phyloP scores from a whole-genome alignment of 2,888 invertebrate species.

The Dryococelus australis region DNA sequence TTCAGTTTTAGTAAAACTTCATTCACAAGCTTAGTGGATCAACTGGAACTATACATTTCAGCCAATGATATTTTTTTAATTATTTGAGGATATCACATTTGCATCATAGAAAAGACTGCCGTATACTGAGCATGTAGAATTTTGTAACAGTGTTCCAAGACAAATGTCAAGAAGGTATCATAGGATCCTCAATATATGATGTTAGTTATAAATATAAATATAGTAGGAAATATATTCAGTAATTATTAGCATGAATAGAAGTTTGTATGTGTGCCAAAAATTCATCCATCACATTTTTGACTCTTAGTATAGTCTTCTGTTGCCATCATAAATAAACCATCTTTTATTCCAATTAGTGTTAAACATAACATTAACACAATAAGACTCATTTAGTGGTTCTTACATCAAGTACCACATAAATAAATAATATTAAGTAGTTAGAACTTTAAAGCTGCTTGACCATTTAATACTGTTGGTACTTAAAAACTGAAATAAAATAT shows the following conservation, averaged over 20 bases:
- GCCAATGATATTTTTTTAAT: not conserved
- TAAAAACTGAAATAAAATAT: too few relatives aligned
- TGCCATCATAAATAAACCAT: not conserved
- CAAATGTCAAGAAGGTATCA: not conserved
- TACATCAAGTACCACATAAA: too few relatives aligned
- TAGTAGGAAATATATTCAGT: too few relatives aligned
- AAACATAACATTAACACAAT: not conserved
- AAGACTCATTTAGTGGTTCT: too few relatives aligned
- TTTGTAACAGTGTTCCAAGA: not conserved
- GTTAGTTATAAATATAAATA: too few relatives aligned
- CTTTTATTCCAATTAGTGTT: too few relatives aligned
- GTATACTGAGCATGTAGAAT: not conserved
- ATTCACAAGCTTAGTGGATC: not conserved
- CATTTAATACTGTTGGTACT: too few relatives aligned
- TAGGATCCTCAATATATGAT: not conserved
- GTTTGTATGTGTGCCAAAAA: not conserved
- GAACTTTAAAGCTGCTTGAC: too few relatives aligned
- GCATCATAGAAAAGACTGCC: slow-evolving; percentile 10
- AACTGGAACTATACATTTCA: not conserved
- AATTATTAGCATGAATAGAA: not conserved
- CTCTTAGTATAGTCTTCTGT: not conserved
- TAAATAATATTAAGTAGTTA: too few relatives aligned
- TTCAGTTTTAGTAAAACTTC: not conserved
- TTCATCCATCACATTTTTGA: not conserved
- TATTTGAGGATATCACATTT: not conserved